These are phyloP conservation scores for Cochlearius cochlearius DNA, from an alignment of 2,113 vertebrate genomes.

Conservation along the genomic window DNA sequence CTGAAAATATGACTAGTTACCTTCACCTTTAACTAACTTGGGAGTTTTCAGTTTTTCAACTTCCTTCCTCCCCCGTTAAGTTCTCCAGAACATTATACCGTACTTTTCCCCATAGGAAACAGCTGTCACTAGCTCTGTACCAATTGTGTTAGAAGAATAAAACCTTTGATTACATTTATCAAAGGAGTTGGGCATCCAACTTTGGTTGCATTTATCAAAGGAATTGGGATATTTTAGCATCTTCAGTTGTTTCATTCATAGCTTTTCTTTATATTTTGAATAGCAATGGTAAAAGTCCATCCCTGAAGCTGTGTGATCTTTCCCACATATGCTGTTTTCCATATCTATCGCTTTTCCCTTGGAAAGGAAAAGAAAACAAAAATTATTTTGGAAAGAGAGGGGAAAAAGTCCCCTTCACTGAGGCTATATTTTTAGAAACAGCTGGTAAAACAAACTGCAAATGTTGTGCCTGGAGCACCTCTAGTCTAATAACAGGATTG, in stretches of 20 bases:
- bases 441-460: slow-evolving; percentile 68
- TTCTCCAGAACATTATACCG: slow-evolving; percentile 44
- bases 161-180: slow-evolving; percentile 58
- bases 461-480: slow-evolving; percentile 59
- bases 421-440: slow-evolving; percentile 68
- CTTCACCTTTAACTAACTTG: not conserved
- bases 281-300: not conserved
- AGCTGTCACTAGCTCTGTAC: slow-evolving; percentile 47
- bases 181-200: not conserved
- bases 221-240: not conserved
- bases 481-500: slow-evolving; percentile 33
- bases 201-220: slow-evolving; percentile 62
- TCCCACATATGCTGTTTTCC: slow-evolving; percentile 57
- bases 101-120: slow-evolving; percentile 35
- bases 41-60: not conserved
- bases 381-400: slow-evolving; percentile 30
- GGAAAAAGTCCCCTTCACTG: not conserved
- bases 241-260: slow-evolving; percentile 29
- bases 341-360: slow-evolving; percentile 10
- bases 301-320: slow-evolving; percentile 59
- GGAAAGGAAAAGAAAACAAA: slow-evolving; percentile 31
- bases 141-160: slow-evolving; percentile 33
- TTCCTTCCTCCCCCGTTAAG: slow-evolving; percentile 11
- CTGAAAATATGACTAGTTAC: not conserved
- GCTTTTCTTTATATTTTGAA: slow-evolving; percentile 18